These are phyloP conservation scores for Lepus oiostolus DNA, from an alignment of 2,797 vertebrate genomes.

Conservation along the genomic window DNA sequence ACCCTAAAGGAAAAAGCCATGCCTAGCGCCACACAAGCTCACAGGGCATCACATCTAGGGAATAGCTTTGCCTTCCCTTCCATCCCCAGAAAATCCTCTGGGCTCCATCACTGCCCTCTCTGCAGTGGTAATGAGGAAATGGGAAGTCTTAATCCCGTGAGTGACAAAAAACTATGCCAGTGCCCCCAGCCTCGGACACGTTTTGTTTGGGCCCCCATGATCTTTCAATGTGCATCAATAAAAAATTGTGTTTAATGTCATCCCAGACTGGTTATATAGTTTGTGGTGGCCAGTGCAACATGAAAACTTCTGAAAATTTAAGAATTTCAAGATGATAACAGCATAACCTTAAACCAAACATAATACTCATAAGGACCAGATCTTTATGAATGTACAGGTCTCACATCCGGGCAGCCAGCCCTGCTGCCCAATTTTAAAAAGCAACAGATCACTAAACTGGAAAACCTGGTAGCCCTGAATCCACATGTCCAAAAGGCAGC, in stretches of 20 bases:
- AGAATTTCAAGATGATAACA: neutral
- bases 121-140: neutral
- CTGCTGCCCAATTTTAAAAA: neutral
- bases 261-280: neutral
- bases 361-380: neutral
- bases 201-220: neutral
- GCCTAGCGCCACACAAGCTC: neutral
- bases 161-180: neutral
- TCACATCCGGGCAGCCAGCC: neutral
- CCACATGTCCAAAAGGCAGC: neutral
- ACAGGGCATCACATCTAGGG: neutral
- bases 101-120: neutral
- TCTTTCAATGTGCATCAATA: neutral
- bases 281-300: neutral
- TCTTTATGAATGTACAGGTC: neutral
- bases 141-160: conserved; percentile 18
- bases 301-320: neutral
- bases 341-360: neutral
- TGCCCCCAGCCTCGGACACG: neutral
- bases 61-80: neutral
- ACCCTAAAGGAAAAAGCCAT: neutral
- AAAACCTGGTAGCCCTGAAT: neutral
- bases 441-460: neutral
- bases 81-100: neutral
- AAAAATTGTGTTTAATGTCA: neutral